These are phyloP conservation scores for Babylonia areolata DNA, from an alignment of 1,140 invertebrate species.

Conservation along the genomic window DNA sequence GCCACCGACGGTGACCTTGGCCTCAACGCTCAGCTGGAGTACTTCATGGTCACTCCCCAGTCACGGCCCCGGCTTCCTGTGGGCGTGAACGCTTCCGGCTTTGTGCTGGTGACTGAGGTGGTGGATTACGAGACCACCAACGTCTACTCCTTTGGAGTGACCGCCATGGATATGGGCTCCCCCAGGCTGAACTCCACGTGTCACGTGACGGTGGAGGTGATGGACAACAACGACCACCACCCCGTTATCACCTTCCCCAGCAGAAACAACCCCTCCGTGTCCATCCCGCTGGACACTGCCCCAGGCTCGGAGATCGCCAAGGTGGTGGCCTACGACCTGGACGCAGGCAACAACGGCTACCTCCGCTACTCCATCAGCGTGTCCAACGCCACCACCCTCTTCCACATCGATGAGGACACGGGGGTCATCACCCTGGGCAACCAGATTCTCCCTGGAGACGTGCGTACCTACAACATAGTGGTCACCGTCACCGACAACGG, in stretches of 20 bases:
- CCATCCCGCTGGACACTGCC: conserved; percentile 37
- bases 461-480: conserved; percentile 47
- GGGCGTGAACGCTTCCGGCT: conserved; percentile 77
- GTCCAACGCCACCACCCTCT: conserved; percentile 78
- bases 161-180: conserved; percentile 82
- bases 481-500: conserved; percentile 57
- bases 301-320: conserved; percentile 48
- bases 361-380: conserved; percentile 51
- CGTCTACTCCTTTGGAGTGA: conserved; percentile 93
- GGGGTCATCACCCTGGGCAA: conserved; percentile 86
- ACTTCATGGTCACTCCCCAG: conserved; percentile 81
- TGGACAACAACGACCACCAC: conserved; percentile 83
- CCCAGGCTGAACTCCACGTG: conserved; percentile 80
- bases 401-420: conserved; percentile 89
- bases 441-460: conserved; percentile 35
- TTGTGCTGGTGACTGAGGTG: conserved; percentile 87
- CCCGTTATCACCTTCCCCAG: conserved; percentile 56
- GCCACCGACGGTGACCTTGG: conserved; percentile 94
- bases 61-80: conserved; percentile 7
- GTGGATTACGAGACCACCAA: conserved; percentile 92
- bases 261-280: conserved; percentile 50
- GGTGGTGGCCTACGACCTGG: conserved; percentile 51
- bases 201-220: conserved; percentile 84
- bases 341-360: conserved; percentile 52
- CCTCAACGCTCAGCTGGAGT: conserved; percentile 90